Conservation (phyloP, 2,888 invertebrate species). For the Hydropsyche betteni region DNA sequence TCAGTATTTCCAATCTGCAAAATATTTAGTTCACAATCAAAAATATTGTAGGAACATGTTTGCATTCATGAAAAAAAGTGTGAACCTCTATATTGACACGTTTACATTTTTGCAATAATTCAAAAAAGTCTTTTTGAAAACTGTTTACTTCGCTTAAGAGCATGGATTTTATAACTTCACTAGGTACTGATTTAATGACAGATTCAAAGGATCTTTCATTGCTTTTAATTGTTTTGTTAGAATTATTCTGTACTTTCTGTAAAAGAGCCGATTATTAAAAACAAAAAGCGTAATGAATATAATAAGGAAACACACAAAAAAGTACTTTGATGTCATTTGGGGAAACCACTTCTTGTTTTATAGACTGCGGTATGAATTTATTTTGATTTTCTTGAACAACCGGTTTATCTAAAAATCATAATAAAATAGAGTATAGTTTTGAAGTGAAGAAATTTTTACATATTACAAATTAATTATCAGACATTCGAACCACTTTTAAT, state of each 20-base stretch:
- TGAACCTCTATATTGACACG: conserved; percentile 67
- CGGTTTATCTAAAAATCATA: conserved; percentile 1
- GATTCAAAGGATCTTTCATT: conserved; percentile 36
- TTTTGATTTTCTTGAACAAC: no score
- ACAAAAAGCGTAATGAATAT: no score
- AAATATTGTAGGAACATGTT: background rate
- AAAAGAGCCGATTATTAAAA: no score
- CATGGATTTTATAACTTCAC: conserved; percentile 65
- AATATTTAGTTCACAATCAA: background rate
- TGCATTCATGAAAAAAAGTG: conserved; percentile 28
- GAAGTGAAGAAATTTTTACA: no score
- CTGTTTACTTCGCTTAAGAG: conserved; percentile 71
- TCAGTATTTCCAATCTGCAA: conserved; percentile 47
- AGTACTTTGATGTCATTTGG: background rate
- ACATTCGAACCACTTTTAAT: no score
- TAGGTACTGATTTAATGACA: conserved; percentile 33
- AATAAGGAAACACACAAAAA: background rate
- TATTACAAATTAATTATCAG: no score
- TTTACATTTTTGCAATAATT: conserved; percentile 66
- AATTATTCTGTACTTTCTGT: background rate
- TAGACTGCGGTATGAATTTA: background rate
- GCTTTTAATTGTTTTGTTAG: conserved; percentile 5
- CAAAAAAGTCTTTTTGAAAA: conserved; percentile 73
- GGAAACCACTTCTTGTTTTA: background rate
- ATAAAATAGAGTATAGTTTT: no score